Conservation (phyloP, 2,888 invertebrate genomes). For the Parnassius smintheus region DNA sequence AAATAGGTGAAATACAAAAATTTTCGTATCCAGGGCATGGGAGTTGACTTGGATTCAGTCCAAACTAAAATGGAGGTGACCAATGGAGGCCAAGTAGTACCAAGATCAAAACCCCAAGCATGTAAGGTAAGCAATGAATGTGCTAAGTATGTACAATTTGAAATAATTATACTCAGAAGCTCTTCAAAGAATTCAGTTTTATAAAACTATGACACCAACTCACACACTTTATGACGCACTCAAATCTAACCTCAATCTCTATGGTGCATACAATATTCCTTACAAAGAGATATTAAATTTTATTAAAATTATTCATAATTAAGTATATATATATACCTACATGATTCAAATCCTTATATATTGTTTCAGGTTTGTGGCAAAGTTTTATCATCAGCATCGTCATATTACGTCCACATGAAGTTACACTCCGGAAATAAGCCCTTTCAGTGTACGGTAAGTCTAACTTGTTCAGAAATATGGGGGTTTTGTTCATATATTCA, state of each 20-base stretch:
- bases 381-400: constrained; percentile 88
- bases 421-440: constrained; percentile 90
- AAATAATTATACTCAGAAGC: no score
- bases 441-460: constrained; percentile 85
- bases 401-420: constrained; percentile 92
- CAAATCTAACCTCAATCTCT: no score
- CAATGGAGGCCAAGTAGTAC: constrained; percentile 65
- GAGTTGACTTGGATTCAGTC: constrained; percentile 73
- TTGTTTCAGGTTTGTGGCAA: constrained; percentile 84
- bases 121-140: constrained; percentile 80
- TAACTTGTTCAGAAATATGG: neutral
- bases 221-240: no score
- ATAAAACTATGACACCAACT: no score
- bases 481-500: no score
- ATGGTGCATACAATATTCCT: no score
- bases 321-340: no score
- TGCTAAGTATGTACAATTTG: neutral
- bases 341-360: neutral
- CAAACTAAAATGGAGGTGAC: constrained; percentile 76
- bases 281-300: no score
- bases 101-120: constrained; percentile 85
- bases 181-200: no score
- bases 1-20: constrained; percentile 12
- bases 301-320: no score
- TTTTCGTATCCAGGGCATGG: constrained; percentile 61